Percentiles rank a stretch among this genome's conserved stretches.
Conservation (phyloP, 1,140 invertebrate species). For the Drosophila asahinai region DNA sequence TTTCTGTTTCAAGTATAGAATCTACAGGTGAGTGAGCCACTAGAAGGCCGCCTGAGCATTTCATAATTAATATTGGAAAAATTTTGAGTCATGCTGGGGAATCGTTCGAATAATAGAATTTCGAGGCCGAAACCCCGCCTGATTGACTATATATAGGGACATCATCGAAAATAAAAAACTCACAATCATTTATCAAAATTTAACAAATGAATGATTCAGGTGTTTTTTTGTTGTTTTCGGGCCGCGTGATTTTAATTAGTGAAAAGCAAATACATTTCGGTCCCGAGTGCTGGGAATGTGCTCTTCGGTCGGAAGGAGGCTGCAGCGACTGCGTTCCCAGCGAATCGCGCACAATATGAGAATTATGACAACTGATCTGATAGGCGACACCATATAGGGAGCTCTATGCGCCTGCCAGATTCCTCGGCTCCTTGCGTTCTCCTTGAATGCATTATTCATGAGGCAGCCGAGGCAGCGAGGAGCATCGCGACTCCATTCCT, state of each 20-base stretch:
- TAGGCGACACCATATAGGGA: conserved; percentile 82
- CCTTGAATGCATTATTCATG: conserved; percentile 73
- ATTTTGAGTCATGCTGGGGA: conserved; percentile 45
- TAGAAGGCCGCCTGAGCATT: conserved; percentile 22
- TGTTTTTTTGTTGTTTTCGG: conserved; percentile 50
- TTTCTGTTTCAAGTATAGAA: conserved; percentile 12
- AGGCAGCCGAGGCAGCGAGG: conserved; percentile 23
- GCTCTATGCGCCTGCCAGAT: conserved; percentile 77
- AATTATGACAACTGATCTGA: conserved; percentile 83
- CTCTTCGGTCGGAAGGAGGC: conserved; percentile 6
- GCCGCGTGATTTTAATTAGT: conserved; percentile 72
- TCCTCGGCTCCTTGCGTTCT: conserved; percentile 52
- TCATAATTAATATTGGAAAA: conserved; percentile 39
- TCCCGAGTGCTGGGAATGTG: conserved; percentile 17
- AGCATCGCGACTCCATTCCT: conserved; percentile 29
- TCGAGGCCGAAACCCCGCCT: conserved; percentile 53
- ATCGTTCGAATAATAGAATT: conserved; percentile 48
- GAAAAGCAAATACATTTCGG: conserved; percentile 63
- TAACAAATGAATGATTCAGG: conserved; percentile 77
- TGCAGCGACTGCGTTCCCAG: conserved; percentile 52
- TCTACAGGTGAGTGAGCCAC: conserved; percentile 41
- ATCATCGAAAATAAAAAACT: conserved; percentile 11
- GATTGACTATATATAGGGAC: conserved; percentile 49
- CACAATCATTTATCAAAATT: conserved; percentile 78
- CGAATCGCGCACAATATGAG: conserved; percentile 72